Base-by-base conservation (phyloP, 2,797 vertebrate species). In the Gallinago solitaria region DNA sequence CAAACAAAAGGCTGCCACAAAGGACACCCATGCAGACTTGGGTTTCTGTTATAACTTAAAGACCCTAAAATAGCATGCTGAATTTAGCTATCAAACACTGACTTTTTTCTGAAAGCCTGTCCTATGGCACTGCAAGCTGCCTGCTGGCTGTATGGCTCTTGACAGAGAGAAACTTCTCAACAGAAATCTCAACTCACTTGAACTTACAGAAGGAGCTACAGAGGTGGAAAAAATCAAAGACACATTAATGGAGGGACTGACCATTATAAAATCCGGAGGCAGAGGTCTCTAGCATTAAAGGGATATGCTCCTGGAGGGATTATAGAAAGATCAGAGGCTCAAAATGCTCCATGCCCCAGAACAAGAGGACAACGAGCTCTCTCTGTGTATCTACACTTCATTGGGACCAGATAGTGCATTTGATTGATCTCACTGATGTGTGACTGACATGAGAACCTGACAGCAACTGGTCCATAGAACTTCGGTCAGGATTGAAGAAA, bases 371-470 rank as follows among this genome's bases (percentile, higher is more conserved):
- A 63, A 53, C 3, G 28, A 48, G 12, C 8, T 78, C 41, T 3
- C 41, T 48, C 35, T 10, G 2, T 81, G 3, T 12, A 61, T 54
- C 47, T 81, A 57, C 16, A 89, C 37, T 87, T 94, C 87, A 88
- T 4, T 95, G 63, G 23, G 70, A 85, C 56, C 63, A 91, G 63
- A 86, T 9, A 91, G 61, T 39, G 50, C 9, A 2, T 89, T 86
- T 83, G 69, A 91, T 85, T 75, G 82, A 82, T 79, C 76, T 94
- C 85, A 88, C 12, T 95, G 47, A 71, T 23, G 69, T 81, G 82
- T 90, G 69, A 83, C 65, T 85, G 79, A 92, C 33, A 67, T 4
- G 11, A 80, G 41, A 92, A 70, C 21, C 35, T 82, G 67, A 69
- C 59, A 86, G 50, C 39, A 90, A 33, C 2, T 64, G 6, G 6